Percentiles rank a stretch among this genome's conserved stretches.
These are phyloP conservation scores for Columba guinea DNA, from an alignment of 2,797 vertebrate genomes.

Conservation along the genomic window DNA sequence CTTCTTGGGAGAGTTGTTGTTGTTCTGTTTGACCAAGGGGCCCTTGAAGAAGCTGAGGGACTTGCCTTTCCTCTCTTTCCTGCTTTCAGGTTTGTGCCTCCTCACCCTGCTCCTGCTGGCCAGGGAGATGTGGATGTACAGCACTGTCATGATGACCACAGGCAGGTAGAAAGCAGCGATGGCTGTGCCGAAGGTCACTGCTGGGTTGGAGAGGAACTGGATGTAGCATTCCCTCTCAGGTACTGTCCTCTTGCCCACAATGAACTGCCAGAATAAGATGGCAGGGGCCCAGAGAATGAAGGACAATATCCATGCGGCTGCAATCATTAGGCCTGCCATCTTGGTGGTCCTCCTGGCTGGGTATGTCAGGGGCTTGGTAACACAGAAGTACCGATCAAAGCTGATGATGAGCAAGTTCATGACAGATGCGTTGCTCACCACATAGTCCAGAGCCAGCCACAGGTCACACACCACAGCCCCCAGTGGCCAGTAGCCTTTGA, in stretches of 20 bases:
- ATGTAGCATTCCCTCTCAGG: constrained; percentile 87
- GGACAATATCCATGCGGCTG: constrained; percentile 94
- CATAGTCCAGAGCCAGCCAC: constrained; percentile 97
- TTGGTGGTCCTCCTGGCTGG: constrained; percentile 95
- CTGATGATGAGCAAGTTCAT: constrained; percentile 99
- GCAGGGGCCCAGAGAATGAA: constrained; percentile 97
- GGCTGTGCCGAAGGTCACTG: constrained; percentile 94
- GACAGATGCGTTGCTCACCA: constrained; percentile 96
- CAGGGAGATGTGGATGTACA: constrained; percentile 96
- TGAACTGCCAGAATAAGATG: constrained; percentile 98
- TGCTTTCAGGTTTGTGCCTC: constrained; percentile 82
- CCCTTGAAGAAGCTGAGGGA: constrained; percentile 84
- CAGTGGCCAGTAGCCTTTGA: constrained; percentile 96
- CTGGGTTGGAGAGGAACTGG: constrained; percentile 96
- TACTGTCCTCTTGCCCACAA: constrained; percentile 89
- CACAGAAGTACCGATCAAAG: constrained; percentile 98
- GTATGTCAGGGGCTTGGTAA: constrained; percentile 96
- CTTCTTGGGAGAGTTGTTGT: constrained; percentile 83
- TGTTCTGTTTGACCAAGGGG: constrained; percentile 86
- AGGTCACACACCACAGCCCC: constrained; percentile 95
- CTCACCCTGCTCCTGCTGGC: constrained; percentile 94
- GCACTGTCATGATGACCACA: constrained; percentile 96
- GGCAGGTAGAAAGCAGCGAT: constrained; percentile 98
- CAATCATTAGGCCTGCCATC: constrained; percentile 97
- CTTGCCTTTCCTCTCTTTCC: constrained; percentile 79